These are phyloP conservation scores for Bucorvus abyssinicus DNA, from an alignment of 2,797 vertebrate species.

Conservation along the genomic window DNA sequence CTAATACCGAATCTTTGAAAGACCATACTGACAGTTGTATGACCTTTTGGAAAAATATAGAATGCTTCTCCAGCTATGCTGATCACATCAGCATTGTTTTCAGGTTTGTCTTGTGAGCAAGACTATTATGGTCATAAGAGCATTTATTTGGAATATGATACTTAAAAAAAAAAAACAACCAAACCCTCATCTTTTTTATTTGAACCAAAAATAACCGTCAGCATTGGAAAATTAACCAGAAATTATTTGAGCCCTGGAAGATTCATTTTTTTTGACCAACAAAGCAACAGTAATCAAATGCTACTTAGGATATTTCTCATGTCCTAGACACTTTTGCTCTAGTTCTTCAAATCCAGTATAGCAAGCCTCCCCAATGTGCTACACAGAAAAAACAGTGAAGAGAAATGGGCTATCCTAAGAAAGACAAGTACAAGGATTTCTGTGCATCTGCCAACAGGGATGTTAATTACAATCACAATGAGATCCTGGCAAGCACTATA, in stretches of 20 bases:
- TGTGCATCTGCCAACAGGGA: background rate
- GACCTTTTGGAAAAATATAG: background rate
- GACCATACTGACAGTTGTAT: background rate
- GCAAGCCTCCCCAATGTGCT: background rate
- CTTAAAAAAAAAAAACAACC: background rate
- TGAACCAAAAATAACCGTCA: background rate
- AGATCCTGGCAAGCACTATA: background rate
- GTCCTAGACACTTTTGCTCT: background rate
- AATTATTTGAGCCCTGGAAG: background rate
- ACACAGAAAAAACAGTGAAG: background rate
- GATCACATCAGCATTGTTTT: background rate
- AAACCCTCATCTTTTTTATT: rapidly evolving
- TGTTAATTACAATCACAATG: background rate
- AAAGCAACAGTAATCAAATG: background rate
- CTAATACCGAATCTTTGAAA: background rate
- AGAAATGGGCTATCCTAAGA: background rate
- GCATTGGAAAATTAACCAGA: background rate
- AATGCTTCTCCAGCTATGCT: background rate
- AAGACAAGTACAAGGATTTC: background rate
- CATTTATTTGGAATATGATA: background rate
- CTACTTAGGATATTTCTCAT: background rate
- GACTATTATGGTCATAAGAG: background rate
- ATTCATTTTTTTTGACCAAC: background rate
- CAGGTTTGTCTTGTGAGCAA: background rate
- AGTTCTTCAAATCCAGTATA: background rate